Evolutionary conservation across 1,140 invertebrate genomes (phyloP), one percentile per base, ranked within the genome.

Genomic region (Drosophila albomicans): DNA sequence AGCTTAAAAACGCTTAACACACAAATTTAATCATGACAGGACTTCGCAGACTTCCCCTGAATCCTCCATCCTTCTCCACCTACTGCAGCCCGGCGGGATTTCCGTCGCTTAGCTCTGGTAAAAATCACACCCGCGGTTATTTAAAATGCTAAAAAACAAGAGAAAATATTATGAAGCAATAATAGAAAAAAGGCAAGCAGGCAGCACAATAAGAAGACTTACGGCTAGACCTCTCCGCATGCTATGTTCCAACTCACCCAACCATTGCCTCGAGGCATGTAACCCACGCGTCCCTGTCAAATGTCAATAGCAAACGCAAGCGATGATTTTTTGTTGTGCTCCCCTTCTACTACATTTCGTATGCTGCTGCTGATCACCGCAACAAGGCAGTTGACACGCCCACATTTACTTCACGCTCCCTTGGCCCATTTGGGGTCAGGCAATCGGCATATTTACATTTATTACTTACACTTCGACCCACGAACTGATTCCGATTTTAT

Each of bases 121-220:
- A 87, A 76, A 89, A 85, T 82, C 71, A 77, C 88, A 91, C 84
- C 84, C 84, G 81, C 88, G 82, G 89, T 80, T 91, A 85, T 88
- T 91, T 91, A 65, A 75, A 91, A 88, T 84, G 72, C 80, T 87
- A 76, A 82, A 51, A 79, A 81, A 79, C 79, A 78, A 72, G 58
- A 56, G 59, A 75, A 87, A 87, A 89, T 82, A 87, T 88, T 89
- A 75, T 78, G 65, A 78, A 70, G 70, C 63, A 88, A 71, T 82
- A 82, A 79, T 70, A 75, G 71, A 67, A 66, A 65, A 67, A 63
- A 38, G 7, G 7, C 35, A 38, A 38, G 35, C 48, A 49, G 48
- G 51, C 57, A 63, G 32, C 20, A 25, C 20, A 25, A 25, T 69
- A 70, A 56, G 43, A 65, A 68, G 64, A 61, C 65, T 65, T 61